Conservation (phyloP, 1,140 invertebrate genomes). For the Leptinotarsa texana region DNA sequence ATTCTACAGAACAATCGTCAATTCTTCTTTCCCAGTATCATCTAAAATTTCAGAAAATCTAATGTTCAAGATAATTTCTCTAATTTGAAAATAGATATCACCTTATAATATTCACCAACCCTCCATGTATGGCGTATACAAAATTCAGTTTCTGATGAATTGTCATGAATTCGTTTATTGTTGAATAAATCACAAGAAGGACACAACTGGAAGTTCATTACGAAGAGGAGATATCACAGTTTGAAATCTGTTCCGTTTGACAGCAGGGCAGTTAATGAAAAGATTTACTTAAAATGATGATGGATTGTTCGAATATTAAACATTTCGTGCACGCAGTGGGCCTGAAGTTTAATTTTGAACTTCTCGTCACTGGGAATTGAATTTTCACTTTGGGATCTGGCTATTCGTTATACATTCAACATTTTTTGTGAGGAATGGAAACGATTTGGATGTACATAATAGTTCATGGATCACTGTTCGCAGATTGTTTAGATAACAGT, state of each 20-base stretch:
- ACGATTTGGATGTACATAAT: neutral
- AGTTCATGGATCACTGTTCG: no score
- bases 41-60: no score
- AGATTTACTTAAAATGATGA: constrained; percentile 44
- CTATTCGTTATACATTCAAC: neutral
- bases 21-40: no score
- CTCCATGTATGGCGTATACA: neutral
- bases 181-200: neutral
- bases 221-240: neutral
- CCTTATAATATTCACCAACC: no score
- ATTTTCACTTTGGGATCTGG: neutral
- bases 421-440: neutral
- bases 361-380: neutral
- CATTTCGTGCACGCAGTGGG: constrained; percentile 2
- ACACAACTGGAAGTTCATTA: neutral
- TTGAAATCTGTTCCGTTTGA: constrained; percentile 32
- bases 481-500: no score
- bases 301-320: constrained; percentile 41
- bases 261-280: constrained; percentile 39
- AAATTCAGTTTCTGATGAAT: neutral
- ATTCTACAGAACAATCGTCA: no score
- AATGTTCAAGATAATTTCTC: no score
- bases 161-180: neutral
- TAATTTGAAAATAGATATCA: no score
- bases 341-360: neutral